A percentile compares a stretch with the other conserved stretches of the same genome.
Evolutionary conservation across 2,888 invertebrate genomes (phyloP).

Genomic region (Trissoscelio sp.): DNA sequence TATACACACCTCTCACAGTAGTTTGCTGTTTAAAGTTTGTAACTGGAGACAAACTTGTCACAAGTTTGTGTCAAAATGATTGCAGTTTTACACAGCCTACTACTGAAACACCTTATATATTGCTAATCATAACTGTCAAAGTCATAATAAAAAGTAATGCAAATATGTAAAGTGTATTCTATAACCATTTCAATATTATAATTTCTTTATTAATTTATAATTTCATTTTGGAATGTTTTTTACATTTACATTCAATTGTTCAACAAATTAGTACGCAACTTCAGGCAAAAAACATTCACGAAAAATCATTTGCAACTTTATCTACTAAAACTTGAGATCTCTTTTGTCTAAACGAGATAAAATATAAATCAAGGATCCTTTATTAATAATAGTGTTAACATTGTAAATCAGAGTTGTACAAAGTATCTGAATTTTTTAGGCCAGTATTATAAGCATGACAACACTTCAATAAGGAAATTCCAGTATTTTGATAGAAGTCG

Average conservation of each 20-base stretch:
- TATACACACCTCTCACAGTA: constrained; percentile 19
- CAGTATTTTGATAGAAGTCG: no score
- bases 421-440: not conserved
- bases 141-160: constrained; percentile 23
- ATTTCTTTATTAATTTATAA: not conserved
- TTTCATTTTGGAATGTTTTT: not conserved
- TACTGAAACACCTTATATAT: constrained; percentile 25
- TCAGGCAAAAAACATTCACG: not conserved
- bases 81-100: constrained; percentile 18
- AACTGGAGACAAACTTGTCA: not conserved
- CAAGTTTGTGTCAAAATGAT: not conserved
- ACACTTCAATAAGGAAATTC: no score
- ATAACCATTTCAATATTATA: not conserved
- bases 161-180: not conserved
- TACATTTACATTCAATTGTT: constrained; percentile 14
- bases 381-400: not conserved
- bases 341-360: not conserved
- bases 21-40: constrained; percentile 20
- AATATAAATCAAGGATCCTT: not conserved
- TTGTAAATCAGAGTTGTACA: not conserved
- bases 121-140: constrained; percentile 44
- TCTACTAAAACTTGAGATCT: not conserved
- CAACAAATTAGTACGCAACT: not conserved
- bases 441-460: no score
- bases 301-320: not conserved